Evolutionary conservation across 2,888 invertebrate genomes (phyloP).

Genomic region (Hemicrepidius hirtus): DNA sequence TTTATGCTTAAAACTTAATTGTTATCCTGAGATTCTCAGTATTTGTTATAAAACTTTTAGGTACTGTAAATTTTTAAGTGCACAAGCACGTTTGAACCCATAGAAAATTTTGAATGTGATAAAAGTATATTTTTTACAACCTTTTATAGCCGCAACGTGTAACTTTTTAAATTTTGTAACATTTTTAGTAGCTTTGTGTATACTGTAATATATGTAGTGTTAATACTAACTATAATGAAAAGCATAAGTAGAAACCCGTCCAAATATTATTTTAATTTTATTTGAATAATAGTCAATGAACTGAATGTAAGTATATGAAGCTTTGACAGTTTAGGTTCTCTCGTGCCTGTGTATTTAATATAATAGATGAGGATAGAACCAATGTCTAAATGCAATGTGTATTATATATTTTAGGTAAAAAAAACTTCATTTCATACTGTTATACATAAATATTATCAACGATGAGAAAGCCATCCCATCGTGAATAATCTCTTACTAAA

Average conservation of each 20-base stretch:
- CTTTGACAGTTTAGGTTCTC: conserved; percentile 37
- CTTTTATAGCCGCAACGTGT: conserved; percentile 39
- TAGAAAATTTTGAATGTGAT: conserved; percentile 50
- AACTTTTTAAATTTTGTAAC: conserved; percentile 35
- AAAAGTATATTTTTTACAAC: conserved; percentile 54
- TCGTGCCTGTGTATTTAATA: conserved; percentile 50
- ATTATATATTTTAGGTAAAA: conserved; percentile 47
- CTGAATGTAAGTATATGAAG: conserved; percentile 24
- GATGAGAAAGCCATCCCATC: background rate
- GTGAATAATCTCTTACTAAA: background rate
- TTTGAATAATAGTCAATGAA: conserved; percentile 12
- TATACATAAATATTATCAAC: conserved; percentile 14
- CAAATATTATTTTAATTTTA: conserved; percentile 22
- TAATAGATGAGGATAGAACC: conserved; percentile 45
- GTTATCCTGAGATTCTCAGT: conserved; percentile 62
- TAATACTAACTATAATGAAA: conserved; percentile 31
- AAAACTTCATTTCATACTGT: conserved; percentile 32
- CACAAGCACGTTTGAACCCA: conserved; percentile 59
- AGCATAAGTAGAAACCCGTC: conserved; percentile 50
- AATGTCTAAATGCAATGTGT: conserved; percentile 48
- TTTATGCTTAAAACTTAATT: conserved; percentile 62
- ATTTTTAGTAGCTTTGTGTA: conserved; percentile 29
- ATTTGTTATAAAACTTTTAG: conserved; percentile 59
- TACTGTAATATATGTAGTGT: conserved; percentile 29
- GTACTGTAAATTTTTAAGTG: conserved; percentile 44